Conservation (phyloP, 2,797 vertebrate species). For the Ambastaia sidthimunki region DNA sequence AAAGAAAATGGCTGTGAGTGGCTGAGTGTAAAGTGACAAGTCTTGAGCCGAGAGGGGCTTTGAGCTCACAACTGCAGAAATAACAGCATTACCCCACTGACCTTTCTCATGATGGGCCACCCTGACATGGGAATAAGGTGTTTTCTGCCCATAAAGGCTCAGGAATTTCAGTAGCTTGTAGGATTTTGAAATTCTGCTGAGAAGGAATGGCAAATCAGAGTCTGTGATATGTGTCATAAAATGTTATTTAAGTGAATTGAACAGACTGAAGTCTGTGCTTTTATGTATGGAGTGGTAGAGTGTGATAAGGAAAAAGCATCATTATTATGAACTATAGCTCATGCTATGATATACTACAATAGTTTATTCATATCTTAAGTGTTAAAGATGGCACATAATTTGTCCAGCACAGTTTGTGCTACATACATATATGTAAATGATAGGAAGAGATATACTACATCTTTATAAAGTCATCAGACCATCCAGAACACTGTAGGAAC, state of each 20-base stretch:
- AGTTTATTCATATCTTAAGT: background rate
- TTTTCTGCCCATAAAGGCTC: constrained; percentile 45
- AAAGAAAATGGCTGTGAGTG: constrained; percentile 58
- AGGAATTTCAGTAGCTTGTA: constrained; percentile 49
- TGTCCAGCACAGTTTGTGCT: background rate
- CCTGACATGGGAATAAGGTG: constrained; percentile 45
- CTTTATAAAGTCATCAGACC: background rate
- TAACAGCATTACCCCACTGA: constrained; percentile 63
- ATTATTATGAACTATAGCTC: constrained; percentile 1
- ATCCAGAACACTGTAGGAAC: no score
- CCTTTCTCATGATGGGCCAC: constrained; percentile 50
- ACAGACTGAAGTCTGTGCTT: background rate
- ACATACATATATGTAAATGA: background rate
- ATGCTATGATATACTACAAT: background rate
- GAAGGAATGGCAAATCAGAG: constrained; percentile 22
- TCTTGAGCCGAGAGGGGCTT: constrained; percentile 38
- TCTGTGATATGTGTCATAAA: constrained; percentile 1
- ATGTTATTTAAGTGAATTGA: constrained; percentile 17
- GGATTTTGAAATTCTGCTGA: constrained; percentile 43
- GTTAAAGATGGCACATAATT: background rate
- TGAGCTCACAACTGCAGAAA: constrained; percentile 24
- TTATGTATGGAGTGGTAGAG: background rate
- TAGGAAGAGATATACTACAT: background rate
- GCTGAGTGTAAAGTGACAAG: constrained; percentile 62
- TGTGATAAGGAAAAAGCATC: background rate